Evolutionary conservation across 1,140 invertebrate species (phyloP), one percentile per base, ranked within the genome.

Genomic region (Drosophila ercepeae): DNA sequence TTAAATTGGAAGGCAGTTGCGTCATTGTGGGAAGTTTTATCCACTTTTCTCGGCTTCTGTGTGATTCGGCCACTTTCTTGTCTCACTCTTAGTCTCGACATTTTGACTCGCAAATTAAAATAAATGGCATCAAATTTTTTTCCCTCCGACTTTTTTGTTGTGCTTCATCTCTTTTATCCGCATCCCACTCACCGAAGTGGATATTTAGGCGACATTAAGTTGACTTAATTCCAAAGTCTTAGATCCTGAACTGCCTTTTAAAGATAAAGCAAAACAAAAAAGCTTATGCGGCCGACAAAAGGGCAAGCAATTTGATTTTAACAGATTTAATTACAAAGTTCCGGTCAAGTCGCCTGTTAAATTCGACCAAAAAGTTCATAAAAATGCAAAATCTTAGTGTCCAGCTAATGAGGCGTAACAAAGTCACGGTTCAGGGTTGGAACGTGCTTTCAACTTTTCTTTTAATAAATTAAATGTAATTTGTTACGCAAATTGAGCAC

Each of bases 31-130:
- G 29, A 51, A 46, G 53, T 41, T 48, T 53, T 42, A 8, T 25
- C 29, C 32, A 51, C 13, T 27, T 14, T 9, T 14, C 6, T 21
- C 3, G n/a, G 9, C 49, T 45, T 44, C 14, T 23, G 32, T 39
- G 59, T 50, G 58, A 34, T 42, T 65, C 34, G 25, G 54, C 42
- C 61, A 14, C 57, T 57, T 60, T 79, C 81, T 60, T 79, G 72
- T 60, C 54, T 73, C 76, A 76, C 57, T 77, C 63, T 86, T 81
- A 70, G 68, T 68, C 81, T 65, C 50, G 68, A 77, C 81, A 76
- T 69, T 86, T 79, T 88, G 73, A 72, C 77, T 77, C 59, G 60
- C 69, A 86, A 86, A 86, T 86, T 81, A 82, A 88, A 88, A 86
- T 82, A 81, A 86, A 86, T 88, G 60, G 55, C 77, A 77, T 67